Percentiles rank a stretch among this genome's conserved stretches.
Conservation (phyloP, 2,113 vertebrate genomes). For the Clarias magur region DNA sequence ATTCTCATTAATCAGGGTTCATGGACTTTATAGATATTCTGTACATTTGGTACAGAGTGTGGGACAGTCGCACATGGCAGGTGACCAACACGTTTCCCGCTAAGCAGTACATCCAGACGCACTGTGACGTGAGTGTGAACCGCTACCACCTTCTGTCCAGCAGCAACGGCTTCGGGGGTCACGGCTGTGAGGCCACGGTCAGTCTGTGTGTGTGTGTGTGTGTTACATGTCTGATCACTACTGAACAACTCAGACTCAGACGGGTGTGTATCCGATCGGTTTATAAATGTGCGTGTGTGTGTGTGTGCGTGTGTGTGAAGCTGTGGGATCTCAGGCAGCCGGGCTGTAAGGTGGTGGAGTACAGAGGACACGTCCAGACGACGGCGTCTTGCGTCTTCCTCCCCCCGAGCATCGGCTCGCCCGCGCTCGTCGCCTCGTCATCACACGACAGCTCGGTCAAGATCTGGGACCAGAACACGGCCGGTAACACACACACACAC, state of each 20-base stretch:
- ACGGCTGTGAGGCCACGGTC: constrained; percentile 91
- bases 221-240: background rate
- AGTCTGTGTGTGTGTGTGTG: constrained; percentile 43
- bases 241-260: background rate
- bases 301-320: constrained; percentile 66
- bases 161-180: constrained; percentile 85
- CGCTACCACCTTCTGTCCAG: constrained; percentile 82
- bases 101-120: constrained; percentile 91
- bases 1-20: no score
- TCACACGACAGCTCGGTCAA: constrained; percentile 87
- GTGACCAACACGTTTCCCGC: constrained; percentile 85
- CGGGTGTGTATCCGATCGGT: background rate
- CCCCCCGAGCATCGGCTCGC: constrained; percentile 58
- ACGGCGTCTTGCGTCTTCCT: constrained; percentile 86
- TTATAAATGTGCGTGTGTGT: constrained; percentile 38
- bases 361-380: constrained; percentile 86
- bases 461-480: constrained; percentile 86
- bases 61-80: constrained; percentile 88
- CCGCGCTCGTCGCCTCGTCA: constrained; percentile 80
- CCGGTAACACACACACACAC: constrained; percentile 72
- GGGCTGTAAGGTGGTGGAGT: constrained; percentile 79
- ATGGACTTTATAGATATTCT: background rate
- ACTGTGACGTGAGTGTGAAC: constrained; percentile 85
- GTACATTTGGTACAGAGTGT: constrained; percentile 75
- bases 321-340: constrained; percentile 95